phyloP scores from a whole-genome alignment of 1,140 invertebrate species.

The Zelostemma sp. region DNA sequence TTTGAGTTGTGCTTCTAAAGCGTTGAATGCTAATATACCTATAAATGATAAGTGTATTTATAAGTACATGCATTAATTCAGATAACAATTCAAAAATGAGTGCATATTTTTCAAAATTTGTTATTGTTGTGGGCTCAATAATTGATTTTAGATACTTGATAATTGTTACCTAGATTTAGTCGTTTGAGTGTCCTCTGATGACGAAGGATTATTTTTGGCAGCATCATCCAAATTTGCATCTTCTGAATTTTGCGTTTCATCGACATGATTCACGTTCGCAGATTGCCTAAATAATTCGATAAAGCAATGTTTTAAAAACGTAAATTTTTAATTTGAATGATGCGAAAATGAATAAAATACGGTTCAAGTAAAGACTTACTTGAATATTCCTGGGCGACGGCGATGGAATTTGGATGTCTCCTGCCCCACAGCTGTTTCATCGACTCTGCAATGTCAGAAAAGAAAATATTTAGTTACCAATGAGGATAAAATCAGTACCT shows the following conservation, averaged over 20 bases:
- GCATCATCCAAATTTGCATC: slow-evolving; percentile 20
- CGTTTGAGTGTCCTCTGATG: slow-evolving; percentile 32
- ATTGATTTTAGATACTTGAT: no score
- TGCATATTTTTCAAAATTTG: no score
- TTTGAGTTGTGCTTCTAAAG: slow-evolving; percentile 63
- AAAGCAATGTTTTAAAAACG: neutral
- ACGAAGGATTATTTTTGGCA: slow-evolving; percentile 20
- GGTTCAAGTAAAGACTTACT: slow-evolving; percentile 5
- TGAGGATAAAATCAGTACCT: neutral
- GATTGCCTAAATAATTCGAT: slow-evolving; percentile 16
- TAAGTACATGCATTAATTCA: neutral
- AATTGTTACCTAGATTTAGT: slow-evolving; percentile 60
- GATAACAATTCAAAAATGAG: no score
- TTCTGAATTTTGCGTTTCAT: slow-evolving; percentile 16
- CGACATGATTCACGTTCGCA: slow-evolving; percentile 14
- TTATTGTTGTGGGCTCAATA: no score
- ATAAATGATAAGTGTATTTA: slow-evolving; percentile 15
- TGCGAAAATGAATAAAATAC: neutral
- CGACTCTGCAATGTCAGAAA: neutral
- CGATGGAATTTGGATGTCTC: slow-evolving; percentile 4
- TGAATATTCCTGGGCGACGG: neutral
- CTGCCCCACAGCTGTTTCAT: neutral
- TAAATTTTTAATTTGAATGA: neutral
- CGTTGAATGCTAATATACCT: slow-evolving; percentile 70
- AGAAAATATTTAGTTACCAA: neutral